A percentile compares a stretch with the other conserved stretches of the same genome.
These are phyloP conservation scores for Sarcophaga caerulescens DNA, from an alignment of 2,888 invertebrate species.

Conservation along the genomic window DNA sequence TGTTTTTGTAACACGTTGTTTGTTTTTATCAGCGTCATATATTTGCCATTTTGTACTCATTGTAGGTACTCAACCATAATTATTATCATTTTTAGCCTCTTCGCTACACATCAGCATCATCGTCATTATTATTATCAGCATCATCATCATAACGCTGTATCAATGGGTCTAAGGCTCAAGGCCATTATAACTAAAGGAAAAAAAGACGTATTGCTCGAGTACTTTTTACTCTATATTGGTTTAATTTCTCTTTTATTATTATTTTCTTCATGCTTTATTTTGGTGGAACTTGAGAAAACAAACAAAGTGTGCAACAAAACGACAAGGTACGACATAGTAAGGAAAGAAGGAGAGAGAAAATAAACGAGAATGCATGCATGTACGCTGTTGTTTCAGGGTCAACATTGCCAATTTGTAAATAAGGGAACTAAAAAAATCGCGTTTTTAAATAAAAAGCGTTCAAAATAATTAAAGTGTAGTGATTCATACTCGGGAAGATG, in stretches of 20 bases:
- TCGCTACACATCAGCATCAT: background rate
- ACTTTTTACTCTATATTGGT: background rate
- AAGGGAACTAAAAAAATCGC: background rate
- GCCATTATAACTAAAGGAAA: slow-evolving; percentile 50
- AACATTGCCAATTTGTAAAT: background rate
- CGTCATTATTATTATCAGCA: slow-evolving; percentile 27
- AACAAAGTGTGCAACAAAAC: background rate
- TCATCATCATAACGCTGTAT: slow-evolving; percentile 48
- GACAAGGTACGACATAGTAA: background rate
- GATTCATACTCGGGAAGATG: too few species aligned
- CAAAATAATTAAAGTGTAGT: background rate
- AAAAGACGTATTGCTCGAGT: slow-evolving; percentile 30
- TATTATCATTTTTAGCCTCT: slow-evolving; percentile 13
- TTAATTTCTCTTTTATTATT: slow-evolving; percentile 13
- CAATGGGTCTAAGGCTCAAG: slow-evolving; percentile 63
- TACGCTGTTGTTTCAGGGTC: background rate
- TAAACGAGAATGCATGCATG: background rate
- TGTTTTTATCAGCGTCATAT: background rate
- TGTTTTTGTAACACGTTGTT: slow-evolving; percentile 1
- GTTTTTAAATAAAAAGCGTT: background rate
- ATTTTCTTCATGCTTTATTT: background rate
- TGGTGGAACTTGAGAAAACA: background rate
- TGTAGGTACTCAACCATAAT: background rate
- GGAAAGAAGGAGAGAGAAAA: background rate
- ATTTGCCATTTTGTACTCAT: background rate